Evolutionary conservation across 2,888 invertebrate species (phyloP).

Genomic region (Diachrysia chrysitis): DNA sequence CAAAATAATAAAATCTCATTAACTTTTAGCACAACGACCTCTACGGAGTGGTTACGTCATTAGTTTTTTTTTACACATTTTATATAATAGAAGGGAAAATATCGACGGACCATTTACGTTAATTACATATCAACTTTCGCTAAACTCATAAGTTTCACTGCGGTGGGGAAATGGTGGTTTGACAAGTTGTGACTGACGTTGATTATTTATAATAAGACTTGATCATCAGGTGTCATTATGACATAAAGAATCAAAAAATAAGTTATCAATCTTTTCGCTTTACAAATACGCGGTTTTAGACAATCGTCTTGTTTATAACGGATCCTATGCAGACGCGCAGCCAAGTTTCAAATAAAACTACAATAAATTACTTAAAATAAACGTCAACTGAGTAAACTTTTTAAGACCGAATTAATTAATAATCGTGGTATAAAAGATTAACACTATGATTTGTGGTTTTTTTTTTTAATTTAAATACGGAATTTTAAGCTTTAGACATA

Average conservation of each 20-base stretch:
- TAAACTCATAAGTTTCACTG: constrained; percentile 63
- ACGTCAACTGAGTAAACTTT: constrained; percentile 1
- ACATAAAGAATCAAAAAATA: constrained; percentile 28
- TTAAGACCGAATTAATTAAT: neutral
- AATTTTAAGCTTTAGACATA: neutral
- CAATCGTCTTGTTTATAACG: neutral
- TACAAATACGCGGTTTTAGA: neutral
- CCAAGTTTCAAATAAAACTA: neutral
- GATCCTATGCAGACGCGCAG: neutral
- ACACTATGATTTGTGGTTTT: neutral
- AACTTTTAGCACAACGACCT: constrained; percentile 37
- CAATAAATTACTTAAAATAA: constrained; percentile 20
- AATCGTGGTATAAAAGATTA: neutral
- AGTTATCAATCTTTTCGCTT: constrained; percentile 16
- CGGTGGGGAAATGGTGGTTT: constrained; percentile 58
- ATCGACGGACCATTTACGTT: constrained; percentile 75
- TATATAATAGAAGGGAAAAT: constrained; percentile 71
- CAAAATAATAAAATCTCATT: constrained; percentile 42
- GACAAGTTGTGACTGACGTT: constrained; percentile 57
- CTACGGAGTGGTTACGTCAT: constrained; percentile 36
- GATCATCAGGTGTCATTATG: constrained; percentile 56
- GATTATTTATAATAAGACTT: constrained; percentile 56
- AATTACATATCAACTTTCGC: constrained; percentile 79
- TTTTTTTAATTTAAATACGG: constrained; percentile 1
- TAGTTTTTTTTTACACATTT: constrained; percentile 20